Evolutionary conservation across 2,797 vertebrate genomes (phyloP), one percentile per base, ranked within the genome.

Genomic region (Myotis vivesi): DNA sequence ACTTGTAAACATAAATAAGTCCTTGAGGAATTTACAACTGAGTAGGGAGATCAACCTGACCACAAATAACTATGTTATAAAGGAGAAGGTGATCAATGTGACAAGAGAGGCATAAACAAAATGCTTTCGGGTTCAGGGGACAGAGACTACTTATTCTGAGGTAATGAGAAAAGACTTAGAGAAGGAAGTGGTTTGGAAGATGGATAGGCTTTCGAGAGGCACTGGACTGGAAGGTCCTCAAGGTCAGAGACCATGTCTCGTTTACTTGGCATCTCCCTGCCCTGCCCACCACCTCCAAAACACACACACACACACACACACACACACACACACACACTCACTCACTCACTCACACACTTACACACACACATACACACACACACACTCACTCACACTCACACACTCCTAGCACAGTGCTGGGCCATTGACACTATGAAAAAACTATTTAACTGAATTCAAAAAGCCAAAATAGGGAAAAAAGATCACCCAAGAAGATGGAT

Each of bases 51-150:
- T 71, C 95, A 93, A 85, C 57, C 57, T 92, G 59, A 93, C 62
- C 71, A 94, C 95, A 95, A 87, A 84, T 73, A 95, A 94, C 64
- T 76, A 41, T 53, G 75, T 44, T 90, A 68, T 72, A 72, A 95
- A 92, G 87, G 68, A 46, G 83, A 94, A 93, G 41, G 69, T 86
- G 94, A 93, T 88, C 81, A 75, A 81, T 85, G 64, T 91, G 87
- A 90, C 69, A 82, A 93, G 57, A 91, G 28, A 94, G 44, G 85
- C 55, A 91, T 85, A 94, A 95, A 95, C 90, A 75, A 79, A 92
- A 94, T 69, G 75, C 64, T 95, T 88, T n/a, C 25, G 30, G 69
- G 85, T 85, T 94, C 33, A 72, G 66, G 51, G 25, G 8, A 96
- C 20, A 95, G n/a, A 96, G 81, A 51, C 55, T 23, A 49, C 72